A percentile compares a stretch with the other conserved stretches of the same genome.
These are phyloP conservation scores for Dicrurus megarhynchus DNA, from an alignment of 2,113 vertebrate species.

Conservation along the genomic window DNA sequence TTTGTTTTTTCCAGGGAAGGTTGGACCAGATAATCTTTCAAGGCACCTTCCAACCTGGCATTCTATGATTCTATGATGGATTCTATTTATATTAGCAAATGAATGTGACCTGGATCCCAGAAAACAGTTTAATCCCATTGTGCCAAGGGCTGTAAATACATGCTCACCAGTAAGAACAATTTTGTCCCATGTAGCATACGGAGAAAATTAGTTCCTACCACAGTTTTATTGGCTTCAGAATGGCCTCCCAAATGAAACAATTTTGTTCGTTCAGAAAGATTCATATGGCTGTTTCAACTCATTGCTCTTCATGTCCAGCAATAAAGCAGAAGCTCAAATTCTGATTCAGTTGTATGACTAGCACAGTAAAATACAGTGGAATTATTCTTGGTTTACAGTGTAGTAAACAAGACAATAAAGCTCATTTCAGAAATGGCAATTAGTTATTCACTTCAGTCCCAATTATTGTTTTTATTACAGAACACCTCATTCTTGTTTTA, in stretches of 20 bases:
- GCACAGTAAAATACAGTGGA: background rate
- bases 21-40: background rate
- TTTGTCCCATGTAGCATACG: background rate
- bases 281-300: background rate
- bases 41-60: background rate
- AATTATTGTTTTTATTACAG: background rate
- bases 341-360: background rate
- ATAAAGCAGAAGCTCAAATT: background rate
- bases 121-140: background rate
- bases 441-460: background rate
- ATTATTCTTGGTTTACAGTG: background rate
- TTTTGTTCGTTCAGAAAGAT: background rate
- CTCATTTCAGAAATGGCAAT: background rate
- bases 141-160: background rate
- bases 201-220: background rate
- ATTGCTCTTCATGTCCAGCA: background rate
- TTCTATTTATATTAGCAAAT: background rate
- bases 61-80: background rate
- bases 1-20: background rate
- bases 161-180: background rate
- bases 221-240: background rate
- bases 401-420: background rate
- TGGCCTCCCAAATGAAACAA: background rate
- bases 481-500: background rate
- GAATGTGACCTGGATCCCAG: background rate